These are phyloP conservation scores for Scrobipalpa costella DNA, from an alignment of 2,888 invertebrate genomes.

Conservation along the genomic window DNA sequence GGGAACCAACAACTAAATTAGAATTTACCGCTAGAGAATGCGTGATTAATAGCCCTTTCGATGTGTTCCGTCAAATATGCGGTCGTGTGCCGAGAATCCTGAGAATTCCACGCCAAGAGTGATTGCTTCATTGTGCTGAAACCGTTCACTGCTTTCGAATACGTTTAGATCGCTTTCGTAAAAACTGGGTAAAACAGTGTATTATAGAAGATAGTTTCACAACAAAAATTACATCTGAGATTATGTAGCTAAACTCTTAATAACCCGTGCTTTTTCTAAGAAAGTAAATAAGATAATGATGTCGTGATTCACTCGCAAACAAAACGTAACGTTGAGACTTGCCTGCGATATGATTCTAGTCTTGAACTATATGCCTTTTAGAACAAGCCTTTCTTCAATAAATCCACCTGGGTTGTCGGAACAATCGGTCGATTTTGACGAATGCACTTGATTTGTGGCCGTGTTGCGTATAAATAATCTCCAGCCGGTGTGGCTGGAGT, in stretches of 20 bases:
- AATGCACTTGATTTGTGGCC: conserved; percentile 57
- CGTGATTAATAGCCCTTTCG: conserved; percentile 56
- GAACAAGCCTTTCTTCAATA: conserved; percentile 33
- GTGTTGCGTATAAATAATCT: conserved; percentile 68
- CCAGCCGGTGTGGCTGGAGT: conserved; percentile 60
- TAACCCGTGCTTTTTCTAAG: not conserved
- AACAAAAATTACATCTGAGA: not conserved
- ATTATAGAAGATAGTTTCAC: not conserved
- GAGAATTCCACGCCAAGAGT: conserved; percentile 42
- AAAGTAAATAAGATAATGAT: conserved; percentile 12
- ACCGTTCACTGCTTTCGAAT: not conserved
- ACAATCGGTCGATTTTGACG: conserved; percentile 54
- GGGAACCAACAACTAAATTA: conserved; percentile 58
- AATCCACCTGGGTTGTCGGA: conserved; percentile 36
- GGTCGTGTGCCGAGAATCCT: conserved; percentile 34
- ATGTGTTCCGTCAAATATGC: conserved; percentile 28
- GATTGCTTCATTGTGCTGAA: conserved; percentile 40
- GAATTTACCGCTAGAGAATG: conserved; percentile 50
- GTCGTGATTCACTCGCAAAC: not conserved
- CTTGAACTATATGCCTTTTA: not conserved
- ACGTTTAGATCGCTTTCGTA: no score
- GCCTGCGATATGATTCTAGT: not conserved
- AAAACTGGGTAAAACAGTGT: not conserved
- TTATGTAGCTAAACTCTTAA: not conserved
- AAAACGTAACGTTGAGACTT: not conserved